Evolutionary conservation across 1,140 invertebrate genomes (phyloP).

Genomic region (Physella acuta): DNA sequence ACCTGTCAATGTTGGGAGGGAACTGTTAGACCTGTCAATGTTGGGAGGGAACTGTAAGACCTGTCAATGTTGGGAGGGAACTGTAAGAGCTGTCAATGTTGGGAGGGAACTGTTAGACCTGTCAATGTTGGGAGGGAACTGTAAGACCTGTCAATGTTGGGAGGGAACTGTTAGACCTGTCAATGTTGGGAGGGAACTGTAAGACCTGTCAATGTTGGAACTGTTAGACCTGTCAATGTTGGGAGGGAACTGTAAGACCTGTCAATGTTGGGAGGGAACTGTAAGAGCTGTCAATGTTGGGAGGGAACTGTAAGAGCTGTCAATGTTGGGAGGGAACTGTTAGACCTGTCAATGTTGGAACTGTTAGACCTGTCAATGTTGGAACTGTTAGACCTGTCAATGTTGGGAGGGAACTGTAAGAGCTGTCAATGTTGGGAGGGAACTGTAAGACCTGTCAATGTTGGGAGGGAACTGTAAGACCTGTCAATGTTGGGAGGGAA

Average conservation of each 20-base stretch:
- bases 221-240: constrained; percentile 30
- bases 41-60: constrained; percentile 53
- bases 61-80: constrained; percentile 23
- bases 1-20: constrained; percentile 21
- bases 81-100: constrained; percentile 28
- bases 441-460: constrained; percentile 45
- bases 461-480: constrained; percentile 19
- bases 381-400: constrained; percentile 47
- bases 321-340: constrained; percentile 18
- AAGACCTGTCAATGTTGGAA: constrained; percentile 31
- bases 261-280: constrained; percentile 18
- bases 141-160: constrained; percentile 31
- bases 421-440: no score
- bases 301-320: constrained; percentile 49
- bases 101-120: constrained; percentile 51
- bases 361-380: constrained; percentile 30
- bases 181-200: constrained; percentile 18
- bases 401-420: constrained; percentile 14
- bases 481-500: no score
- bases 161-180: constrained; percentile 49
- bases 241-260: constrained; percentile 51
- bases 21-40: constrained; percentile 29
- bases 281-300: constrained; percentile 31
- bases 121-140: constrained; percentile 18
- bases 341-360: constrained; percentile 33